Conservation (phyloP, 2,888 invertebrate species). For the Thumatha senex region DNA sequence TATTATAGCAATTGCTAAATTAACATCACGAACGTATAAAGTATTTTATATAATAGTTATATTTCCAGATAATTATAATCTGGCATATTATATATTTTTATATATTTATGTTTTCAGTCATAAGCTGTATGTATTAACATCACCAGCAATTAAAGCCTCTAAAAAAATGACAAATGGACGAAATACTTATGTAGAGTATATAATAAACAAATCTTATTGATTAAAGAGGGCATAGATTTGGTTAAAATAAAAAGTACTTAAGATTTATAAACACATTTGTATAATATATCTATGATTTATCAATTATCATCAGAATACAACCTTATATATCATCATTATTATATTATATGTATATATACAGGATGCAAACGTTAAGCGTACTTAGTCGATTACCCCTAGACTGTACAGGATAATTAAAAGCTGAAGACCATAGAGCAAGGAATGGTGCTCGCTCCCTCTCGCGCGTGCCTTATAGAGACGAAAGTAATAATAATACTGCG, state of each 20-base stretch:
- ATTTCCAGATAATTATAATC: constrained; percentile 9
- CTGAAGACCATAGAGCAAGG: too few relatives aligned
- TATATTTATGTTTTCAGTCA: constrained; percentile 7
- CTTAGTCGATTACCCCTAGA: too few relatives aligned
- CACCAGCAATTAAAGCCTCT: constrained; percentile 23
- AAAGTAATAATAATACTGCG: too few relatives aligned
- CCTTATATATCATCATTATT: neutral
- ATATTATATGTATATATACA: neutral
- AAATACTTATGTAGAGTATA: neutral
- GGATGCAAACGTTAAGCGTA: too few relatives aligned
- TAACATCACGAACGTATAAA: constrained; percentile 27
- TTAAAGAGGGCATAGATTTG: neutral
- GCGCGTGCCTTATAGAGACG: too few relatives aligned
- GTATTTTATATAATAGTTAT: constrained; percentile 12
- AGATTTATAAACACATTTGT: neutral
- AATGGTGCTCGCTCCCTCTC: too few relatives aligned
- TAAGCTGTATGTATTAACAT: constrained; percentile 15
- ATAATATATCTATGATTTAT: neutral
- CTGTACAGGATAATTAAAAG: too few relatives aligned
- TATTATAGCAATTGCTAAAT: constrained; percentile 16
- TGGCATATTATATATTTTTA: constrained; percentile 9
- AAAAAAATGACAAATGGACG: constrained; percentile 6
- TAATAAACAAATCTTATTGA: neutral
- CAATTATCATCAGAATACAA: neutral
- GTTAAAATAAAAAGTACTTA: constrained; percentile 1